These are phyloP conservation scores for Aromia moschata DNA, from an alignment of 2,888 invertebrate genomes.

Conservation along the genomic window DNA sequence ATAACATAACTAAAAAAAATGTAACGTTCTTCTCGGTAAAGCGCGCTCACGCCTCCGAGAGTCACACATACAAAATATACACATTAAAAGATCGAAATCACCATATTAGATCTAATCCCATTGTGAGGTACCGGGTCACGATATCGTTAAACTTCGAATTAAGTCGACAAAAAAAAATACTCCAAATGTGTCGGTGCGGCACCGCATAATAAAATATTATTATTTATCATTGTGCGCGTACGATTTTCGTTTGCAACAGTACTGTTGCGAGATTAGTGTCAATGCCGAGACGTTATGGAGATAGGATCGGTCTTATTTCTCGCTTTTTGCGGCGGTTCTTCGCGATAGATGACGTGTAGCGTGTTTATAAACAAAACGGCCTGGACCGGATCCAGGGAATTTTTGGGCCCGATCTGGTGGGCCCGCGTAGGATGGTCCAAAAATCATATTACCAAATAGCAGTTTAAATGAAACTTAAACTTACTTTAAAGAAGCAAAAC, in stretches of 20 bases:
- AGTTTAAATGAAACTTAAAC: too few species aligned
- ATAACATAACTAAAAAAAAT: neutral
- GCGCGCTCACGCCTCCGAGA: neutral
- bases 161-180: slow-evolving; percentile 5
- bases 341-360: neutral
- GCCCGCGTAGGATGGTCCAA: too few species aligned
- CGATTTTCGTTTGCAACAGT: neutral
- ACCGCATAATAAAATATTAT: slow-evolving; percentile 9
- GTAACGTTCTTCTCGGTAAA: neutral
- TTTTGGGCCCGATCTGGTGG: too few species aligned
- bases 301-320: neutral
- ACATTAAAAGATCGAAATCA: neutral
- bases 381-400: too few species aligned
- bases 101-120: neutral
- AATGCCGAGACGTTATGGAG: neutral
- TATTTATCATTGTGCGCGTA: slow-evolving; percentile 3
- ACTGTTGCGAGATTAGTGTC: neutral
- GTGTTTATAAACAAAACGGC: neutral
- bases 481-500: too few species aligned
- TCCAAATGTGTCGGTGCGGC: slow-evolving; percentile 18
- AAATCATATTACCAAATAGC: too few species aligned
- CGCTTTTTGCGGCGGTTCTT: neutral
- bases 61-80: neutral
- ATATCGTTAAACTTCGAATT: neutral
- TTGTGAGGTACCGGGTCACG: neutral